Evolutionary conservation across 1,140 invertebrate genomes (phyloP).

Genomic region (Drosophila pachea): DNA sequence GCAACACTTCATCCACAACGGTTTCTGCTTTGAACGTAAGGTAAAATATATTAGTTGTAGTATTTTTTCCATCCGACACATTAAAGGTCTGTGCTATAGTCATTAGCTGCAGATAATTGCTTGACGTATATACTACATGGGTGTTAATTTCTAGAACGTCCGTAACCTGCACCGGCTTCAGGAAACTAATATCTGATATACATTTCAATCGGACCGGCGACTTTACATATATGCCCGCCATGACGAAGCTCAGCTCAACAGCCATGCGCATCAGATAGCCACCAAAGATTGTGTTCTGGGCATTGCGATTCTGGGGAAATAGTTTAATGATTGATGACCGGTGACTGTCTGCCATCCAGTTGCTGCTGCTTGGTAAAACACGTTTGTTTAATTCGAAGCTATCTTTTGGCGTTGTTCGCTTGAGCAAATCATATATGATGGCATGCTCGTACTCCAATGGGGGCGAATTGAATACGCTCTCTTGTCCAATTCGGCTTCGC

Average conservation of each 20-base stretch:
- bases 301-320: constrained; percentile 81
- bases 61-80: constrained; percentile 79
- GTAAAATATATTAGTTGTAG: constrained; percentile 87
- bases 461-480: constrained; percentile 82
- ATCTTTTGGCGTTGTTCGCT: constrained; percentile 81
- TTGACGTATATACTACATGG: constrained; percentile 85
- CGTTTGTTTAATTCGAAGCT: constrained; percentile 79
- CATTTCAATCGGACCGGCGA: constrained; percentile 81
- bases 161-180: constrained; percentile 85
- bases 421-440: constrained; percentile 84
- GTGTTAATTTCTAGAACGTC: constrained; percentile 85
- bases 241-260: constrained; percentile 86
- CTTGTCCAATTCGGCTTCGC: constrained; percentile 76
- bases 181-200: constrained; percentile 87
- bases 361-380: constrained; percentile 80
- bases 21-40: constrained; percentile 83
- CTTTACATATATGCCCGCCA: constrained; percentile 82
- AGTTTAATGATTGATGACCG: constrained; percentile 57
- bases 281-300: constrained; percentile 91
- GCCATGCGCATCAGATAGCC: constrained; percentile 91
- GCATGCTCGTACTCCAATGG: constrained; percentile 84
- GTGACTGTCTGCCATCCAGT: constrained; percentile 83
- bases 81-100: constrained; percentile 86
- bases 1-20: constrained; percentile 82
- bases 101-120: constrained; percentile 83